Percentiles rank a stretch among this genome's conserved stretches.
phyloP scores from a whole-genome alignment of 2,113 vertebrate genomes.

The Misgurnus anguillicaudatus region DNA sequence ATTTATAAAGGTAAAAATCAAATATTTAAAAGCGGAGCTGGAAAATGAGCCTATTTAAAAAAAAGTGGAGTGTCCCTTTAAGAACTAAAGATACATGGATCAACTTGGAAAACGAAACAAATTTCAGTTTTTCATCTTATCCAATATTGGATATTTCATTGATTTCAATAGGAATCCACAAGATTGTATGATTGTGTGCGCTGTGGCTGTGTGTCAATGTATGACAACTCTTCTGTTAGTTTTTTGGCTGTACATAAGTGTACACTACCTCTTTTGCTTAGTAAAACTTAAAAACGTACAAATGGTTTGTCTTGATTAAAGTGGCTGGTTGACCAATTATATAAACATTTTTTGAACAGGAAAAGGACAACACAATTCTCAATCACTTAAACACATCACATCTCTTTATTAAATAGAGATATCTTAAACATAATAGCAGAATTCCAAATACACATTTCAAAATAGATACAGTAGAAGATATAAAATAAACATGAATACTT shows the following conservation, averaged over 20 bases:
- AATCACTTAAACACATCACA: background rate
- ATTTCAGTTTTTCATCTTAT: too few relatives aligned
- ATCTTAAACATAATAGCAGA: conserved; percentile 24
- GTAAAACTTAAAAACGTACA: background rate
- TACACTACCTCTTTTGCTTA: background rate
- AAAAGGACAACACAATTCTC: background rate
- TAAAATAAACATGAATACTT: conserved; percentile 24
- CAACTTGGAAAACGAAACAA: too few relatives aligned
- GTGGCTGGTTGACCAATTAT: background rate
- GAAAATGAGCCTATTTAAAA: too few relatives aligned
- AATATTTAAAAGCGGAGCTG: too few relatives aligned
- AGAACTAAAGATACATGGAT: too few relatives aligned
- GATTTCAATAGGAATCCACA: background rate
- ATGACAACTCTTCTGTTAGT: conserved; percentile 22
- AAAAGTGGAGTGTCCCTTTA: too few relatives aligned
- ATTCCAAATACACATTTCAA: background rate
- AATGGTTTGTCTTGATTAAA: background rate
- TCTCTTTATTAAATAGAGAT: conserved; percentile 29
- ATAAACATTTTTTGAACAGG: too few relatives aligned
- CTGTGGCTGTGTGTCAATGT: conserved; percentile 13
- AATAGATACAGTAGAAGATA: conserved; percentile 36
- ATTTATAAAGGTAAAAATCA: too few relatives aligned
- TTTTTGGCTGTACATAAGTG: background rate
- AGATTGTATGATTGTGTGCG: conserved; percentile 14
- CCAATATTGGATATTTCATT: too few relatives aligned